Percentiles rank a stretch among this genome's conserved stretches.
phyloP scores from a whole-genome alignment of 2,113 vertebrate genomes.

The Columba livia region DNA sequence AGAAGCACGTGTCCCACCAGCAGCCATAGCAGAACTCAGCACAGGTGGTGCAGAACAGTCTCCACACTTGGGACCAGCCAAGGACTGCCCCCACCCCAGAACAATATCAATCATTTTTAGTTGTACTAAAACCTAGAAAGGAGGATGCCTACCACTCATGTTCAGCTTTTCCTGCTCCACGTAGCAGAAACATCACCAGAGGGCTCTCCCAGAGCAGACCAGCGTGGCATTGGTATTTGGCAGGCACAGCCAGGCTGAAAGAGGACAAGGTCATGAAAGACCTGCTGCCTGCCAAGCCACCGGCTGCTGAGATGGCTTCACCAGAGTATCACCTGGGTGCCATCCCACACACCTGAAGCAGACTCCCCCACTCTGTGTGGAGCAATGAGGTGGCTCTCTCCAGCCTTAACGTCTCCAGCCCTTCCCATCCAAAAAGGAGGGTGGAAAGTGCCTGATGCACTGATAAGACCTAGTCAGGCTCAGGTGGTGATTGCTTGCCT shows the following conservation, averaged over 20 bases:
- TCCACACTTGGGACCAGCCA: not conserved
- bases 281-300: not conserved
- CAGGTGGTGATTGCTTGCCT: not conserved
- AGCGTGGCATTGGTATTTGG: too few relatives aligned
- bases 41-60: not conserved
- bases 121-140: not conserved
- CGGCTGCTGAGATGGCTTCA: not conserved
- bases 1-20: not conserved
- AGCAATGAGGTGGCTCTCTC: not conserved
- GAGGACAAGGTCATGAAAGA: not conserved
- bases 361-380: not conserved
- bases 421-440: not conserved
- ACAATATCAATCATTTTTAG: not conserved
- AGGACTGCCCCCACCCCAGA: not conserved
- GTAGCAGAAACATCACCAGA: not conserved
- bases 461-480: not conserved
- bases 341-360: fast-evolving
- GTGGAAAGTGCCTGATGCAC: not conserved
- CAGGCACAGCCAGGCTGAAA: not conserved
- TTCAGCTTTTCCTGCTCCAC: not conserved
- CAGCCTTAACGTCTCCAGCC: not conserved
- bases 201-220: not conserved
- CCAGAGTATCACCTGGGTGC: not conserved
- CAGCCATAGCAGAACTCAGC: not conserved
- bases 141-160: not conserved